phyloP scores from a whole-genome alignment of 2,113 vertebrate species.

The Syngnathoides biaculeatus region DNA sequence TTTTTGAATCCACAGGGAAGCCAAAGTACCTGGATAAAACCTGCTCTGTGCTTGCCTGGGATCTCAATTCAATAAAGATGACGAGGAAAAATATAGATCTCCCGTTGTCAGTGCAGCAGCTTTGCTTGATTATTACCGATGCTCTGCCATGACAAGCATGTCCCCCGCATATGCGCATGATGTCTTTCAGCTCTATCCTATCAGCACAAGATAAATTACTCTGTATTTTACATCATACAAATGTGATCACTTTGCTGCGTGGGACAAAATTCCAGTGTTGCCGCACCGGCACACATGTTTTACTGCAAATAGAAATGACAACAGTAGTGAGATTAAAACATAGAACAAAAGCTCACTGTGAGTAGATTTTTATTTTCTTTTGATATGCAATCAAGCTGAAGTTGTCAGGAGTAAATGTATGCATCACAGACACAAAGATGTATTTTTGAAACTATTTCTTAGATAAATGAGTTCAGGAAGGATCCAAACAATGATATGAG shows the following conservation, averaged over 20 bases:
- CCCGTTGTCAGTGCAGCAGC: not conserved
- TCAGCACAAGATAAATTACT: not conserved
- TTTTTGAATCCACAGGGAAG: not conserved
- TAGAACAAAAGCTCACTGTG: not conserved
- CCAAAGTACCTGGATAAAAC: not conserved
- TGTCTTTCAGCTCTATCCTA: not conserved
- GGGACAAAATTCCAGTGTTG: not conserved
- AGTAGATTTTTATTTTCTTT: not conserved
- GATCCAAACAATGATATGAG: not conserved
- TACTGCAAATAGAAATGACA: not conserved
- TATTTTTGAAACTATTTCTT: not conserved
- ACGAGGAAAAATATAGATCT: not conserved
- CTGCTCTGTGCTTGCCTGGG: not conserved
- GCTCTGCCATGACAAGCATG: slow-evolving; percentile 1
- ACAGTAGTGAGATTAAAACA: not conserved
- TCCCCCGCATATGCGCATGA: not conserved
- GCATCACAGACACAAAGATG: not conserved
- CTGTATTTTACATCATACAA: not conserved
- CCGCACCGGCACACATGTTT: not conserved
- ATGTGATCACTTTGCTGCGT: not conserved
- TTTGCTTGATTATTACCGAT: not conserved
- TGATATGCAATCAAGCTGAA: not conserved
- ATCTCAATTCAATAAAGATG: not conserved
- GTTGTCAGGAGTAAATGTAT: not conserved
- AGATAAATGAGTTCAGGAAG: not conserved